phyloP scores from a whole-genome alignment of 2,113 vertebrate species.

The Grantiella picta region DNA sequence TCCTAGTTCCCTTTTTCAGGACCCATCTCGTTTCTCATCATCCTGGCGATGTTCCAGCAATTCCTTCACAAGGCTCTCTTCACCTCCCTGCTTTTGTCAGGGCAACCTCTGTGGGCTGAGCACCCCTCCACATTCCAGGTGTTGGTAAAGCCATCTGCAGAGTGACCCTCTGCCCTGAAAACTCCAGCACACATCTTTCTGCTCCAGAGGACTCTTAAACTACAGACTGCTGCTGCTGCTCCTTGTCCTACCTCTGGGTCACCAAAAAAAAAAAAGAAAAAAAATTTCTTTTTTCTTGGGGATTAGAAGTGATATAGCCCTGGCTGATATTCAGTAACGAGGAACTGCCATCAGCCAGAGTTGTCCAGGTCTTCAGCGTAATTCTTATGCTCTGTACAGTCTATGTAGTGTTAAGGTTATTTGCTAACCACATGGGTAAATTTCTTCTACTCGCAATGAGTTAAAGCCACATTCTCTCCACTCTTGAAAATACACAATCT shows the following conservation, averaged over 20 bases:
- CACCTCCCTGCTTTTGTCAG: background rate
- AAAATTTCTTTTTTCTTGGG: background rate
- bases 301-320: background rate
- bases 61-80: background rate
- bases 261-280: background rate
- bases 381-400: background rate
- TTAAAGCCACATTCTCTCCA: background rate
- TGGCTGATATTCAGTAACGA: background rate
- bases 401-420: accelerated
- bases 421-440: background rate
- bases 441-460: background rate
- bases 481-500: background rate
- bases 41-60: background rate
- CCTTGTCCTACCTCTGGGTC: background rate
- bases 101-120: accelerated
- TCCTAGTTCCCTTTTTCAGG: background rate
- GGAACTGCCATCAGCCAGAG: background rate
- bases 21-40: background rate
- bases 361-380: background rate
- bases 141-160: background rate
- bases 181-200: background rate
- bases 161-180: accelerated
- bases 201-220: background rate
- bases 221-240: background rate
- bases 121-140: background rate